These are phyloP conservation scores for Invenusta paracnida DNA, from an alignment of 2,888 invertebrate species.

Conservation along the genomic window DNA sequence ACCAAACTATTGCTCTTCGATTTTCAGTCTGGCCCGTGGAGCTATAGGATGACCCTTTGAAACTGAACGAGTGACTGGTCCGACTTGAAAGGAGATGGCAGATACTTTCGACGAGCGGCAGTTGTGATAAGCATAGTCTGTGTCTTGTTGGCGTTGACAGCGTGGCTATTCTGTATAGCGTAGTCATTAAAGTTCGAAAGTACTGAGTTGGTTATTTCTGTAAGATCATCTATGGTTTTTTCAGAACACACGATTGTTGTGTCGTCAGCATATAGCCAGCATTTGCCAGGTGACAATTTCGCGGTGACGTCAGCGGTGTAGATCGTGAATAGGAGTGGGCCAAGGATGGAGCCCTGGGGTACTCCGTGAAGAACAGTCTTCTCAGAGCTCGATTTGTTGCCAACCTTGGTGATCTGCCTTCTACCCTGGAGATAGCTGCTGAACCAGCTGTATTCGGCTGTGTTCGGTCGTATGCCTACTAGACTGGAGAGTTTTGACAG, in stretches of 20 bases:
- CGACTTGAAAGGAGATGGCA: background rate
- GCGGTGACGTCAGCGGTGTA: background rate
- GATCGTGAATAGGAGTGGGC: background rate
- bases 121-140: background rate
- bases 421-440: background rate
- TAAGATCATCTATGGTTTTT: constrained; percentile 6
- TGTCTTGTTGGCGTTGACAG: background rate
- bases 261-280: constrained; percentile 7
- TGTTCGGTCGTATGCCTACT: constrained; percentile 14
- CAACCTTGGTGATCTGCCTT: background rate
- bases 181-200: background rate
- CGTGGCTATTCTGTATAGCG: background rate
- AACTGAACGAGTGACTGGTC: background rate
- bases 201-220: background rate
- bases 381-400: constrained; percentile 9
- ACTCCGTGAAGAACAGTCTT: background rate
- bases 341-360: background rate
- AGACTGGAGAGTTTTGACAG: background rate
- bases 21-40: background rate
- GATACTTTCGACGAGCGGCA: background rate
- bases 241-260: background rate
- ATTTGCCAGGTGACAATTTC: background rate
- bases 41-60: background rate
- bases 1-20: background rate
- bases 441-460: background rate